Evolutionary conservation across 2,797 vertebrate genomes (phyloP), one percentile per base, ranked within the genome.

Genomic region (Columba guinea): DNA sequence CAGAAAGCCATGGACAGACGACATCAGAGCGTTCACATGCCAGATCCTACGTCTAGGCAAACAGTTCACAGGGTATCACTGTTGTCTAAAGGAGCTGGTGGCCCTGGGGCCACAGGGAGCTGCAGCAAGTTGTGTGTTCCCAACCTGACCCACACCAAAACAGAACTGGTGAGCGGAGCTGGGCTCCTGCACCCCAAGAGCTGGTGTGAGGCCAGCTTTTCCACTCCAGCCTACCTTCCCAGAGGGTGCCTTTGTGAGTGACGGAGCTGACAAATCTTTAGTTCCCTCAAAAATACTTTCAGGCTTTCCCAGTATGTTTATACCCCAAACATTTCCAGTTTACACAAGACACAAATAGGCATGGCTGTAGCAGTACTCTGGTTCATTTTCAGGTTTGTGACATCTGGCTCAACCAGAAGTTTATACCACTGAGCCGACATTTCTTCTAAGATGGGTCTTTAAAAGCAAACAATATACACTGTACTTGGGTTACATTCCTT

Each of bases 161-260:
- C 23, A 55, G 26, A 53, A 59, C 23, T 2, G 2, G 34, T 0
- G 0, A 0, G 0, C 0, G 0, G 39, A 64, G 15, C n/a, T 8
- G 18, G 35, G 28, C 30, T 59, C 51, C n/a, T 0, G 1, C 1
- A 13, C 1, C 10, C 23, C 0, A 0, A 48, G 32, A 90, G 32
- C 52, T 37, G 16, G 17, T 5, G 1, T 14, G 16, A 68, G 69
- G 20, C 7, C 0, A 0, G 10, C 46, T 39, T 22, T 35, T 69
- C 64, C 56, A 19, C n/a, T 17, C 32, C 16, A 1, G 30, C 30
- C 63, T 46, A 46, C 44, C 56, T 69, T 32, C 84, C 76, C 49
- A 86, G 58, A 85, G 6, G 0, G 30, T 14, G 21, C 59, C 30
- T 79, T 56, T 68, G 76, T 51, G n/a, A 69, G n/a, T 5, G 34